phyloP scores from a whole-genome alignment of 2,113 vertebrate species.

The Gadus chalcogrammus region DNA sequence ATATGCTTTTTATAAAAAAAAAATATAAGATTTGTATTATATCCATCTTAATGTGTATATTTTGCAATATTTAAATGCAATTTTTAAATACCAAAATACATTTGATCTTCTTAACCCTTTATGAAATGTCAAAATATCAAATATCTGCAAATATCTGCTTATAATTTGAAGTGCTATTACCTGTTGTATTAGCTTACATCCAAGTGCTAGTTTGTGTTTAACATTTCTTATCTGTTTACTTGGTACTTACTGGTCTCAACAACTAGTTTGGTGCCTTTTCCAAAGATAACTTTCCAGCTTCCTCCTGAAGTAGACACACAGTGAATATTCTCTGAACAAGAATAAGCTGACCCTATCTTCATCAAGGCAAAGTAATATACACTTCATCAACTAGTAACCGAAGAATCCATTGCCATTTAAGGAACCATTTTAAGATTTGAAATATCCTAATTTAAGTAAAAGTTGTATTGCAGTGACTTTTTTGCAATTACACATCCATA shows the following conservation, averaged over 20 bases:
- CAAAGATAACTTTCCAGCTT: slow-evolving; percentile 20
- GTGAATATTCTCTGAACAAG: background rate
- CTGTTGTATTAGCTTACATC: slow-evolving; percentile 5
- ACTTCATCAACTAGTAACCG: too few species aligned
- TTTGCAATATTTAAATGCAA: too few species aligned
- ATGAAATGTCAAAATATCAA: background rate
- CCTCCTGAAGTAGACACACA: slow-evolving; percentile 21
- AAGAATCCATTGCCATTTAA: too few species aligned
- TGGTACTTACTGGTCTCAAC: slow-evolving; percentile 30
- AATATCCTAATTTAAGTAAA: too few species aligned
- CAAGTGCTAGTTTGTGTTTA: slow-evolving; percentile 32
- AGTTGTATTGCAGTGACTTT: too few species aligned
- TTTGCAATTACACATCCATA: too few species aligned
- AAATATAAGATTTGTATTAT: too few species aligned
- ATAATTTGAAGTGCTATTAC: background rate
- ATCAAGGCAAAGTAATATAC: too few species aligned
- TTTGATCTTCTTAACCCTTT: background rate
- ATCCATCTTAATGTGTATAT: too few species aligned
- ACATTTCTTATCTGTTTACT: too few species aligned
- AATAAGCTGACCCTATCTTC: background rate
- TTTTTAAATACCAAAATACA: background rate
- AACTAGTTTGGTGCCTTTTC: slow-evolving; percentile 27
- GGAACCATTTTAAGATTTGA: too few species aligned
- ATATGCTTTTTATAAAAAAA: too few species aligned
- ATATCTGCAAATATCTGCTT: background rate